Conservation (phyloP, 2,888 invertebrate species). For the Drosophila kokeensis region DNA sequence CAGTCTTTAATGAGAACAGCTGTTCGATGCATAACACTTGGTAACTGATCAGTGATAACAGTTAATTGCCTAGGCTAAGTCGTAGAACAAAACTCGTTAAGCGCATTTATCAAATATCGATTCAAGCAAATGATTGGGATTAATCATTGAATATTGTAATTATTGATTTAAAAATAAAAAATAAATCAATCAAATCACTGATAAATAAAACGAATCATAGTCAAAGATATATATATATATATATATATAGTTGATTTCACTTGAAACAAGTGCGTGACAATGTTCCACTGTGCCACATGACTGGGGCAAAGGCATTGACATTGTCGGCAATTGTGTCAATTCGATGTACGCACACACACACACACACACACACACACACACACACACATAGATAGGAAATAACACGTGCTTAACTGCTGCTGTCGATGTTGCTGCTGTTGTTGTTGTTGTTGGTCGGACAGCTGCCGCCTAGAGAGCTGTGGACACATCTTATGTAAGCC, state of each 20-base stretch:
- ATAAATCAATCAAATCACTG: not conserved
- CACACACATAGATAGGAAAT: conserved; percentile 3
- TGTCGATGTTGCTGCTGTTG: conserved; percentile 1
- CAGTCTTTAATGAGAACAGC: not conserved
- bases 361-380: conserved; percentile 17
- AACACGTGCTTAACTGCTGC: conserved; percentile 47
- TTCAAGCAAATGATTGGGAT: not conserved
- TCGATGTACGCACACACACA: conserved; percentile 31
- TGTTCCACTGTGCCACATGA: conserved; percentile 39
- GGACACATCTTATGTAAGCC: conserved; percentile 59
- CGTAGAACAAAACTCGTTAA: not conserved
- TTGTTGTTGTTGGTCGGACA: conserved; percentile 18
- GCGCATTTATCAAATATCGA: not conserved
- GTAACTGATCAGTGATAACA: not conserved
- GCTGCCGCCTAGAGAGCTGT: conserved; percentile 36
- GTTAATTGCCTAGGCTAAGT: not conserved
- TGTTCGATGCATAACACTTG: not conserved
- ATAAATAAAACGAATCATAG: not conserved
- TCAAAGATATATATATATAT: not conserved
- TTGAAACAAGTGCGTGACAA: not conserved
- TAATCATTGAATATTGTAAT: not conserved
- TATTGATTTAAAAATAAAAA: not conserved
- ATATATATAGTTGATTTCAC: not conserved
- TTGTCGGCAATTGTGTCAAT: conserved; percentile 76
- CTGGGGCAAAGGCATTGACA: conserved; percentile 72